Percentiles rank a stretch among this genome's conserved stretches.
Conservation (phyloP, 2,888 invertebrate species). For the Hecatera dysodea region DNA sequence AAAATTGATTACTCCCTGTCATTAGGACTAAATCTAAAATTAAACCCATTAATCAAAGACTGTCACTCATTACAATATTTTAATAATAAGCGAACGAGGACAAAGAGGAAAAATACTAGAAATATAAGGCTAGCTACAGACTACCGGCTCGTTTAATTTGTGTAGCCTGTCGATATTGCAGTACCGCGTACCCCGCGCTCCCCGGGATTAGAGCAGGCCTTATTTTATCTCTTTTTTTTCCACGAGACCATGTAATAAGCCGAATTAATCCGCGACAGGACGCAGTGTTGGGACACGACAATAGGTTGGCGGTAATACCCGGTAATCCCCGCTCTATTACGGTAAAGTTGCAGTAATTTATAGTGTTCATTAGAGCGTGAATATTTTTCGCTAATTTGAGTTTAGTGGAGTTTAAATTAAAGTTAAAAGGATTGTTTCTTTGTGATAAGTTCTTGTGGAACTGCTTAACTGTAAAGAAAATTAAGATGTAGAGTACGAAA, state of each 20-base stretch:
- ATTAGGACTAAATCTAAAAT: slow-evolving; percentile 57
- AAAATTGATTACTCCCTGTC: slow-evolving; percentile 57
- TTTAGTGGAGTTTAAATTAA: slow-evolving; percentile 55
- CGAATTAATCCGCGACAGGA: slow-evolving; percentile 73
- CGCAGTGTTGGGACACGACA: slow-evolving; percentile 71
- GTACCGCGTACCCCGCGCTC: slow-evolving; percentile 49
- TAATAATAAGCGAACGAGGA: slow-evolving; percentile 57
- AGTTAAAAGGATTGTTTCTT: slow-evolving; percentile 40
- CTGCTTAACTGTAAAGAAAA: not conserved
- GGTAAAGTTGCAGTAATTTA: slow-evolving; percentile 66
- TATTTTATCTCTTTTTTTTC: slow-evolving; percentile 73
- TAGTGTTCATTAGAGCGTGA: slow-evolving; percentile 61
- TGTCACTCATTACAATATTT: slow-evolving; percentile 67
- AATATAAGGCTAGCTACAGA: slow-evolving; percentile 56
- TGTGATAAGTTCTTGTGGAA: slow-evolving; percentile 29
- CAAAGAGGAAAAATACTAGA: slow-evolving; percentile 44
- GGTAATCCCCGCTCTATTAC: slow-evolving; percentile 70
- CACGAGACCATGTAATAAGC: slow-evolving; percentile 74
- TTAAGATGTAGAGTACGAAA: not conserved
- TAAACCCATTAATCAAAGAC: slow-evolving; percentile 66
- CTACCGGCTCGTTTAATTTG: slow-evolving; percentile 71
- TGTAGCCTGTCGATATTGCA: slow-evolving; percentile 77
- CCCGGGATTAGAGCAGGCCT: slow-evolving; percentile 69
- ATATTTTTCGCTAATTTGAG: slow-evolving; percentile 64
- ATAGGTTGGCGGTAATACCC: slow-evolving; percentile 71